Percentiles rank a stretch among this genome's conserved stretches.
Conservation (phyloP, 30 jellyfish, hydroid and myxozoan species). For the Hydractinia echinata region DNA sequence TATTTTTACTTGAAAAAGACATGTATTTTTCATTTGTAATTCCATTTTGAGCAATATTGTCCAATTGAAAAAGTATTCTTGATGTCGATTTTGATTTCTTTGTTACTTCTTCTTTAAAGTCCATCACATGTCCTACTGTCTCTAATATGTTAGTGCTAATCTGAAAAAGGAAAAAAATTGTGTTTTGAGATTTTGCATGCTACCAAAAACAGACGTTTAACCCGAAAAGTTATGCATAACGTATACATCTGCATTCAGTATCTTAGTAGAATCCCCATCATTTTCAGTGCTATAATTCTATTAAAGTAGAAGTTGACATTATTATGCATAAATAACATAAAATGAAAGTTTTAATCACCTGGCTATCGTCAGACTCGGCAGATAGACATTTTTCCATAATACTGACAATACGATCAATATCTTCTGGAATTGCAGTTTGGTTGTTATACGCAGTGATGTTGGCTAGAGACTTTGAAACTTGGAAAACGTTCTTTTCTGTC, state of each 20-base stretch:
- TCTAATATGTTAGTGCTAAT: neutral
- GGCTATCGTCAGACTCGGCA: no score
- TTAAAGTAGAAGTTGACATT: no score
- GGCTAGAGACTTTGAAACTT: neutral
- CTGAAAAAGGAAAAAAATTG: neutral
- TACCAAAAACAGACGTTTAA: no score
- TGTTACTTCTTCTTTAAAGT: neutral
- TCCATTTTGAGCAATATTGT: neutral
- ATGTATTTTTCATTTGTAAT: neutral
- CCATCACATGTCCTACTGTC: neutral
- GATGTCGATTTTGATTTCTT: neutral
- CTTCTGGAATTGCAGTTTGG: neutral
- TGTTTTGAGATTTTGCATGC: no score
- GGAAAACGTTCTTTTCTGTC: neutral
- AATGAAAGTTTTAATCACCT: no score
- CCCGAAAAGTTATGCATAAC: no score
- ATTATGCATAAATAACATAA: no score
- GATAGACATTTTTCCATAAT: neutral
- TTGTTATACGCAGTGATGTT: neutral
- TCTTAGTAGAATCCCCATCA: no score
- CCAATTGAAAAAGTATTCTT: neutral
- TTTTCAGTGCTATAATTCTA: no score
- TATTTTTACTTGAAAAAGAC: neutral
- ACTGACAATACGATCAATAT: neutral
- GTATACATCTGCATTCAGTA: no score